A percentile compares a stretch with the other conserved stretches of the same genome.
phyloP scores from a whole-genome alignment of 2,888 invertebrate genomes.

The Galeruca laticollis region DNA sequence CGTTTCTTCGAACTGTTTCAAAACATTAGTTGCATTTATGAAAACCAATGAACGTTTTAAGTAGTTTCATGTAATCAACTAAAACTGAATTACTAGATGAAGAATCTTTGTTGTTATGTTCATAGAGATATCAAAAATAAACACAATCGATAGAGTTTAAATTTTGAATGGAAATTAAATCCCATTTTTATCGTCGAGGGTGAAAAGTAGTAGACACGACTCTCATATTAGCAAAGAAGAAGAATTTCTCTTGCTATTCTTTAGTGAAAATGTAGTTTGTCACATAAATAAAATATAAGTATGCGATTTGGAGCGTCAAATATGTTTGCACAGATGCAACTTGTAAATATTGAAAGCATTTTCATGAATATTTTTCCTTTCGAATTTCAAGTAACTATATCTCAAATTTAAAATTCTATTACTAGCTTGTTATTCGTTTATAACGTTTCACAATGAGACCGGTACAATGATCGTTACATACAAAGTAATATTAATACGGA shows the following conservation, averaged over 20 bases:
- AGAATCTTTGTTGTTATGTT: too few relatives aligned
- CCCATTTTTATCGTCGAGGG: slow-evolving; percentile 28
- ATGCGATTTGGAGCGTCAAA: slow-evolving; percentile 37
- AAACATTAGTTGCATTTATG: too few relatives aligned
- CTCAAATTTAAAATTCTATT: slow-evolving; percentile 36
- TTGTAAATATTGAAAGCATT: slow-evolving; percentile 30
- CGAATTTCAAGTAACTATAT: slow-evolving; percentile 19
- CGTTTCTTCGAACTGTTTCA: too few relatives aligned
- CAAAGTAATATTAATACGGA: background rate
- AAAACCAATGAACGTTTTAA: too few relatives aligned
- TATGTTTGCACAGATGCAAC: slow-evolving; percentile 38
- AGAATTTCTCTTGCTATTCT: slow-evolving; percentile 33
- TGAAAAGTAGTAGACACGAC: slow-evolving; percentile 33
- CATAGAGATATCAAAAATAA: too few relatives aligned
- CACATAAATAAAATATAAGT: slow-evolving; percentile 42
- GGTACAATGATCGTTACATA: background rate
- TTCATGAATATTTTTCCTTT: slow-evolving; percentile 31
- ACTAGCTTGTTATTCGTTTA: slow-evolving; percentile 23
- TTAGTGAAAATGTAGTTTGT: slow-evolving; percentile 37
- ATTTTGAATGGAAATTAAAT: slow-evolving; percentile 24
- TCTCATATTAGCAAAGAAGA: slow-evolving; percentile 27
- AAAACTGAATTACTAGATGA: too few relatives aligned
- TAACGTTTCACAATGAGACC: slow-evolving; percentile 1
- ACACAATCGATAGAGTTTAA: background rate
- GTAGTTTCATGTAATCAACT: too few relatives aligned